Base-by-base conservation (phyloP, 2,888 invertebrate genomes). In the Drosophila anomalipes region DNA sequence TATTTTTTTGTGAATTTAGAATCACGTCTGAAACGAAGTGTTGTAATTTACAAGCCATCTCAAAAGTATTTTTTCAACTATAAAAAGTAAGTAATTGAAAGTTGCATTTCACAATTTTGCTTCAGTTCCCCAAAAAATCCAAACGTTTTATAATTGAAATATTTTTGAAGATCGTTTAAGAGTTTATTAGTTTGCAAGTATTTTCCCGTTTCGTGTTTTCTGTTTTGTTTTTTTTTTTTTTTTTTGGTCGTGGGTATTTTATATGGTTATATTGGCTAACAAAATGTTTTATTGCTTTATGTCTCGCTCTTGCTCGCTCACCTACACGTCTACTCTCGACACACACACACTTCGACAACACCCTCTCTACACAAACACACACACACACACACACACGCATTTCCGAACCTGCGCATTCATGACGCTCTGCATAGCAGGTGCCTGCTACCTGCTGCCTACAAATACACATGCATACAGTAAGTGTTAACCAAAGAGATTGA, bases 391-490 rank as follows among this genome's bases (percentile, higher is more conserved):
- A 64, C 66, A 70, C 61, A 73, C 58, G 62, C 67, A 60, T 69
- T 64, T 54, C 33, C 59, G 72, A 79, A 75, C 86, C 73, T 86
- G 82, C 81, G 74, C 83, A 79, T 83, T 82, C 80, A 77, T 79
- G 83, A 77, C 65, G 79, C 70, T 57, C 44, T 44, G 69, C 3
- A 71, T 58, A 61, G 71, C 80, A 95, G 95, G 95, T 95, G 94
- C 94, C 94, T 94, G 91, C 94, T 95, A 94, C 94, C 95, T 81
- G 94, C 95, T 89, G 94, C 94, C 92, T 95, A 95, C 94, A 95
- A 95, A 93, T 94, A 95, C 93, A 95, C 94, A 93, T 95, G 95
- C 93, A 94, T 95, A 94, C 95, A 95, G 95, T 95, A 94, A 95
- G 95, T 95, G 94, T 91, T 76, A 39, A 54, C 57, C 19, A 14